phyloP scores from a whole-genome alignment of 2,113 vertebrate species.

The Thunnus thynnus region DNA sequence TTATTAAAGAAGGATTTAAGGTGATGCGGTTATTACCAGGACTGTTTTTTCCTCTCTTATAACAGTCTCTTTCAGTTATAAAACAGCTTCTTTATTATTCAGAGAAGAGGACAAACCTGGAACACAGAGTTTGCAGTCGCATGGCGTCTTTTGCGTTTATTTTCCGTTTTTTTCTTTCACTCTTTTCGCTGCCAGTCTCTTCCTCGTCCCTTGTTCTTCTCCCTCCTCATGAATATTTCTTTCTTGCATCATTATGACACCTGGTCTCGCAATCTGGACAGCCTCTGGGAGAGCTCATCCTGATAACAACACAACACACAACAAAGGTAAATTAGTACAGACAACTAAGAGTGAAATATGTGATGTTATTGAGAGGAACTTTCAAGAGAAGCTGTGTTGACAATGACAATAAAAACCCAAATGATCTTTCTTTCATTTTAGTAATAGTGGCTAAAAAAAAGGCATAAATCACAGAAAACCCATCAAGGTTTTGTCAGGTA shows the following conservation, averaged over 20 bases:
- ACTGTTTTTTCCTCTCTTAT: not conserved
- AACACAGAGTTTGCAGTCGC: slow-evolving; percentile 36
- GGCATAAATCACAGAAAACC: not conserved
- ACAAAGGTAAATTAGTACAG: not conserved
- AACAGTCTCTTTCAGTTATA: not conserved
- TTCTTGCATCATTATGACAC: slow-evolving; percentile 75
- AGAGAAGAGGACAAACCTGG: not conserved
- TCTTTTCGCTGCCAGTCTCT: not conserved
- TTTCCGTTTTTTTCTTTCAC: not conserved
- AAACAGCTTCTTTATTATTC: slow-evolving; percentile 6
- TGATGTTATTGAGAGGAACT: too few species aligned
- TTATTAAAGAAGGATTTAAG: not conserved
- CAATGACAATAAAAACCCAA: not conserved
- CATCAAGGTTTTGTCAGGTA: not conserved
- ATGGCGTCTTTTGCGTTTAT: slow-evolving; percentile 6
- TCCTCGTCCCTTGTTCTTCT: not conserved
- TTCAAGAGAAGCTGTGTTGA: too few species aligned
- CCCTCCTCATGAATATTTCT: not conserved
- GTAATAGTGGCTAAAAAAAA: not conserved
- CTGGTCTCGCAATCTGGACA: slow-evolving; percentile 91
- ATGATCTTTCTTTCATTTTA: not conserved
- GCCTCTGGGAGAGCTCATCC: slow-evolving; percentile 92
- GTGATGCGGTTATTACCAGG: not conserved
- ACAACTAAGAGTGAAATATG: too few species aligned
- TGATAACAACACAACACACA: slow-evolving; percentile 53